These are phyloP conservation scores for Lissocephala sabroskyi DNA, from an alignment of 2,888 invertebrate species.

Conservation along the genomic window DNA sequence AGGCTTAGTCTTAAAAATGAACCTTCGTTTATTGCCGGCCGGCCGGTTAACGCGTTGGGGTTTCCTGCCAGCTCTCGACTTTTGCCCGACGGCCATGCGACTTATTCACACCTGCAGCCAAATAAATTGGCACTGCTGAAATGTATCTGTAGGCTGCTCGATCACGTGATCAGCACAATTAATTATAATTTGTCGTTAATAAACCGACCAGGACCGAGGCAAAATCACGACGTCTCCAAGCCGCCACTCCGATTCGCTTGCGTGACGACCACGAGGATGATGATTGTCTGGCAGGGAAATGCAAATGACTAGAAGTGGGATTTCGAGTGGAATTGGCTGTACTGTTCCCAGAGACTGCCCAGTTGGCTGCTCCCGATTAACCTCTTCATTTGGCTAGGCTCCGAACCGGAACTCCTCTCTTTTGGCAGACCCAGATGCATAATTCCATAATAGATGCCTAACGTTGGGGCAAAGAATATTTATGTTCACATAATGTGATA, in stretches of 20 bases:
- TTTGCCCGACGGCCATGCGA: constrained; percentile 27
- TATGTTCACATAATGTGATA: constrained; percentile 58
- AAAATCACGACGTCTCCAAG: not conserved
- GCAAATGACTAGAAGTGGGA: not conserved
- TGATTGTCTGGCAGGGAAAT: too few relatives aligned
- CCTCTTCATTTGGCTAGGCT: too few relatives aligned
- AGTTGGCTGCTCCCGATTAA: too few relatives aligned
- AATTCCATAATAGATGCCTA: constrained; percentile 40
- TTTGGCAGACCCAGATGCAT: constrained; percentile 20
- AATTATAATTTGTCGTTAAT: constrained; percentile 67
- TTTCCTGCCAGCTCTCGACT: not conserved
- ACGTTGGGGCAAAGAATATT: constrained; percentile 50
- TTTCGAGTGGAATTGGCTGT: not conserved
- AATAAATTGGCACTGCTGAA: constrained; percentile 60
- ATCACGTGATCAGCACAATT: constrained; percentile 66
- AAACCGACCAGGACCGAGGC: constrained; percentile 12
- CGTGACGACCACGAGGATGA: too few relatives aligned
- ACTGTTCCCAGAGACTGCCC: too few relatives aligned
- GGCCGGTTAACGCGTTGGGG: constrained; percentile 12
- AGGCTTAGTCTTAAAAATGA: constrained; percentile 5
- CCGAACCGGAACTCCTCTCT: too few relatives aligned
- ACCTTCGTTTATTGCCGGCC: constrained; percentile 34
- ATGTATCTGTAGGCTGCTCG: constrained; percentile 55
- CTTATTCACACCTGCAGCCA: constrained; percentile 58
- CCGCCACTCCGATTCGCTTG: too few relatives aligned